phyloP scores from a whole-genome alignment of 2,888 invertebrate genomes.

The Salpingus planirostris region DNA sequence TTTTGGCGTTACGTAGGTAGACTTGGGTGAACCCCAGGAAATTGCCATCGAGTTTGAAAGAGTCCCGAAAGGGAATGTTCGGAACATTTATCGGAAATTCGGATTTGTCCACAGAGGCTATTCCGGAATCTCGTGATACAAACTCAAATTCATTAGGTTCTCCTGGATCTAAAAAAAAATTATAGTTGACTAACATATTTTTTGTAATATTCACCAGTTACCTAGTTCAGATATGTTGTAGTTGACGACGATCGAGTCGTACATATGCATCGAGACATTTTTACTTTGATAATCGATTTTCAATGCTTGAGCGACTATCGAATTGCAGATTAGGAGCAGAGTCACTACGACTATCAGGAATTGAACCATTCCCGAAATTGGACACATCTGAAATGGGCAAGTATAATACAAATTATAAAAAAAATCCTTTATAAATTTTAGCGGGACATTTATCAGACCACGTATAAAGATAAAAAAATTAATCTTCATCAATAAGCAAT shows the following conservation, averaged over 20 bases:
- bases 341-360: slow-evolving; percentile 29
- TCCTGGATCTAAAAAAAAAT: slow-evolving; percentile 2
- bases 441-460: too few species aligned
- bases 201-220: neutral
- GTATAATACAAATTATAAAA: too few species aligned
- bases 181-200: neutral
- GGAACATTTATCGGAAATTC: slow-evolving; percentile 7
- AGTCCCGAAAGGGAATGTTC: slow-evolving; percentile 15
- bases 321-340: slow-evolving; percentile 26
- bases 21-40: slow-evolving; percentile 28
- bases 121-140: slow-evolving; percentile 10
- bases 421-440: too few species aligned
- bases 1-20: slow-evolving; percentile 24
- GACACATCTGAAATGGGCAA: slow-evolving; percentile 39
- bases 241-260: slow-evolving; percentile 23
- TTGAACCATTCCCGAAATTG: slow-evolving; percentile 31
- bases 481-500: too few species aligned
- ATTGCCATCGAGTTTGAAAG: slow-evolving; percentile 32
- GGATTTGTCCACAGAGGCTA: slow-evolving; percentile 10
- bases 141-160: slow-evolving; percentile 4
- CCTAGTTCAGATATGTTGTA: slow-evolving; percentile 18
- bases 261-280: slow-evolving; percentile 28
- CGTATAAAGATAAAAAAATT: too few species aligned
- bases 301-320: slow-evolving; percentile 24
- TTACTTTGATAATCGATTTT: slow-evolving; percentile 26